These are phyloP conservation scores for Narcine bancroftii DNA, from an alignment of 2,113 vertebrate species.

Conservation along the genomic window DNA sequence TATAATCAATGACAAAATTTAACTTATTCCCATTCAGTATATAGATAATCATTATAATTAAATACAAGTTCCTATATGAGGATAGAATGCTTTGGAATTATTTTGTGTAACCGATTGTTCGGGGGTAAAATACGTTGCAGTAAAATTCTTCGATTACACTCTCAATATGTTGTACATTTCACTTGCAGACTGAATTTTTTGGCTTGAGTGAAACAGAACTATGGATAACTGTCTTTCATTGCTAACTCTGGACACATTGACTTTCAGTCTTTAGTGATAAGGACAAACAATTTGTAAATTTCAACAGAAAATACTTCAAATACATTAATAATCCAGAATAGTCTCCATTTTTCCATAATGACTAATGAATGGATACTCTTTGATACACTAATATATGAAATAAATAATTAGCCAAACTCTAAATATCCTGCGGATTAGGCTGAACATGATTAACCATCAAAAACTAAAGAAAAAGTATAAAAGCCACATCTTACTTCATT, in stretches of 20 bases:
- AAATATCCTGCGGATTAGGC: neutral
- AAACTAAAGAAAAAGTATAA: neutral
- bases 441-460: neutral
- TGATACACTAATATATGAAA: neutral
- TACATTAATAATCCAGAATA: neutral
- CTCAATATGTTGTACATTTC: neutral
- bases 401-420: neutral
- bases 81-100: neutral
- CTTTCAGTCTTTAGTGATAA: neutral
- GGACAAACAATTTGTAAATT: neutral
- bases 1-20: neutral
- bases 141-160: neutral
- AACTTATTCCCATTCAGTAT: neutral
- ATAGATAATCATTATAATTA: conserved; percentile 1
- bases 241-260: neutral
- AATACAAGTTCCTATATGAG: neutral
- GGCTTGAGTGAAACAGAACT: neutral
- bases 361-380: neutral
- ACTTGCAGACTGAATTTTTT: neutral
- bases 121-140: neutral
- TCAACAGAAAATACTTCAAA: neutral
- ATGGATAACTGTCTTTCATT: neutral
- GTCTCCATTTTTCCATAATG: neutral
- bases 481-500: neutral
- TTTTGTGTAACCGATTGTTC: neutral